Base-by-base conservation (phyloP, 2,888 invertebrate genomes). In the Cybosia mesomella region DNA sequence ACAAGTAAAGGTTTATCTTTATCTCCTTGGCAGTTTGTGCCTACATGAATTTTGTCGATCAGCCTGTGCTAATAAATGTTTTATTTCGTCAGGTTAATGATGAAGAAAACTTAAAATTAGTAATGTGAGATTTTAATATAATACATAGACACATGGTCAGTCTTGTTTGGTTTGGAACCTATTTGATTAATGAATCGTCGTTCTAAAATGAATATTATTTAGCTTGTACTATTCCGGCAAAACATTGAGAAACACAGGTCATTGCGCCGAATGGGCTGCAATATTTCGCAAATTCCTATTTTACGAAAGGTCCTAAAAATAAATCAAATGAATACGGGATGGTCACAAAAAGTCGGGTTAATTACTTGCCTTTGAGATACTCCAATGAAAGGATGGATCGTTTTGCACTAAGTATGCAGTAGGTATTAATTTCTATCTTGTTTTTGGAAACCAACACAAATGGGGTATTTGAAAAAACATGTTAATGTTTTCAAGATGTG, bases 221-320 rank as follows among this genome's bases (percentile, higher is more conserved):
- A 13, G 2, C 11, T 24, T 55, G 13, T 24, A 55, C 10, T 15
- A 55, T 22, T 13, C 7, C 7, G 53, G 11, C n/a, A 49, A 39
- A 68, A 80, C 82, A 81, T 94, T 94, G 88, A 85, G 87, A 85
- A 85, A 7, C 89, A 64, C 70, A 79, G 89, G 55, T 64, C 64
- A 68, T 83, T 83, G 84, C 83, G 83, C 84, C 89, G 72, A 90
- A 90, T 89, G 87, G 90, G 89, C 86, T 88, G 88, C 87, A 90
- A 92, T 92, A 92, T 93, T 94, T 94, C 83, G 94, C 94, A 93
- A 95, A 94, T 93, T 94, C 92, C 92, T 92, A 86, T 89, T 91
- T 94, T 91, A 90, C 87, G 87, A 91, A 93, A 90, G 91, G 88
- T 81, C 89, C 91, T 88, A 88, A 89, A 92, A 93, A 94, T 94